Evolutionary conservation across 2,113 vertebrate species (phyloP).

Genomic region (Charina bottae): DNA sequence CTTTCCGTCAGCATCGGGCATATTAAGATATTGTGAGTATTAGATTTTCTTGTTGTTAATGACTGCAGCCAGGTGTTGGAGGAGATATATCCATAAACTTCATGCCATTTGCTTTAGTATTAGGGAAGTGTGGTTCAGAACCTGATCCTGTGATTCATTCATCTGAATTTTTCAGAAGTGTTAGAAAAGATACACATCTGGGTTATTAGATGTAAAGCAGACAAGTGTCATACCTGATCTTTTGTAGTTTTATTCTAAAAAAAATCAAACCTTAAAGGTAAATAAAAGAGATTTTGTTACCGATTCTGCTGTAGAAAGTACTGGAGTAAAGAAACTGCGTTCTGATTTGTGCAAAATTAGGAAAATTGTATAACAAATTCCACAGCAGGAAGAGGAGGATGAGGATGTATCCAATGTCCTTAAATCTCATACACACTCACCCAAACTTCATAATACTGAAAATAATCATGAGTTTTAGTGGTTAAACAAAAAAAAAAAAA

Average conservation of each 20-base stretch:
- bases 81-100: conserved; percentile 5
- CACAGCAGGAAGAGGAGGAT: not conserved
- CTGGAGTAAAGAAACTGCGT: not conserved
- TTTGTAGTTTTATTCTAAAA: not conserved
- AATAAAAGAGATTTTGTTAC: not conserved
- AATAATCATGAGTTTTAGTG: not conserved
- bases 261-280: not conserved
- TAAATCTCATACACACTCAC: not conserved
- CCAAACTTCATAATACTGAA: not conserved
- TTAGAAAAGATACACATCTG: conserved; percentile 20
- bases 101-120: not conserved
- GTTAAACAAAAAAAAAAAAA: not conserved
- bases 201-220: conserved; percentile 9
- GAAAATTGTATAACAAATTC: conserved; percentile 4
- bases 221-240: conserved; percentile 12
- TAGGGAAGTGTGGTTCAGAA: not conserved
- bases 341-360: not conserved
- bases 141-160: conserved; percentile 37
- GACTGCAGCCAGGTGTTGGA: conserved; percentile 34
- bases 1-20: not conserved
- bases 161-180: conserved; percentile 22
- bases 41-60: conserved; percentile 21
- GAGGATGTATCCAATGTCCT: not conserved
- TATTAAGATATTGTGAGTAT: conserved; percentile 24
- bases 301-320: not conserved